Conservation (phyloP, 2,113 vertebrate genomes). For the Sinocyclocheilus anshuiensis region DNA sequence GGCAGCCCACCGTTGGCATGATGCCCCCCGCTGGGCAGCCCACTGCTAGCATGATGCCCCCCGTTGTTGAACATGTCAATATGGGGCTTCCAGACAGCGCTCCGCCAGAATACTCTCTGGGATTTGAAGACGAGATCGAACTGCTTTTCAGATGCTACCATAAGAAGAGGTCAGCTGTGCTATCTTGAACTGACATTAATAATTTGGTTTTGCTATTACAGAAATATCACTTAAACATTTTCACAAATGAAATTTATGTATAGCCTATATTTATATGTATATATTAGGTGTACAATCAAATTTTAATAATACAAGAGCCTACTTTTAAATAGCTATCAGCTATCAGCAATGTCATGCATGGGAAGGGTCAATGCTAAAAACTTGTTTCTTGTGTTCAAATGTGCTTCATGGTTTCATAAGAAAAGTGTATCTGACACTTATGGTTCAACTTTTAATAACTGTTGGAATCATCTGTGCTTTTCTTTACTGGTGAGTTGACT, state of each 20-base stretch:
- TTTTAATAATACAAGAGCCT: background rate
- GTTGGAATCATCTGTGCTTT: slow-evolving; percentile 77
- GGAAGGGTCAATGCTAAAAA: background rate
- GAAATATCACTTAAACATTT: background rate
- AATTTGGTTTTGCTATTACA: background rate
- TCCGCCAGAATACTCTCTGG: slow-evolving; percentile 60
- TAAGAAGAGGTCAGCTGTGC: slow-evolving; percentile 69
- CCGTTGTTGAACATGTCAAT: slow-evolving; percentile 35
- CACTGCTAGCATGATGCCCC: background rate
- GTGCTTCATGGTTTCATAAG: slow-evolving; percentile 72
- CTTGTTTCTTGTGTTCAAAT: background rate
- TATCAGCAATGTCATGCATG: background rate
- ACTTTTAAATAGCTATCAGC: background rate
- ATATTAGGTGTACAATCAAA: background rate
- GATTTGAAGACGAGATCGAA: slow-evolving; percentile 48
- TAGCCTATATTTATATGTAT: no score
- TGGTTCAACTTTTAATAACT: slow-evolving; percentile 77
- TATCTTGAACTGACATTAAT: background rate
- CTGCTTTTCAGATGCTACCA: slow-evolving; percentile 64
- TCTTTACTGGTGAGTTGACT: slow-evolving; percentile 79
- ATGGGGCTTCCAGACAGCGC: slow-evolving; percentile 25
- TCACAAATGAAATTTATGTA: no score
- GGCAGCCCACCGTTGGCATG: slow-evolving; percentile 26
- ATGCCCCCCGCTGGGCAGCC: background rate
- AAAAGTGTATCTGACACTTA: slow-evolving; percentile 81